Conservation (phyloP, 92 coral and sea anemone species). For the Hydrozoanthus gracilis region DNA sequence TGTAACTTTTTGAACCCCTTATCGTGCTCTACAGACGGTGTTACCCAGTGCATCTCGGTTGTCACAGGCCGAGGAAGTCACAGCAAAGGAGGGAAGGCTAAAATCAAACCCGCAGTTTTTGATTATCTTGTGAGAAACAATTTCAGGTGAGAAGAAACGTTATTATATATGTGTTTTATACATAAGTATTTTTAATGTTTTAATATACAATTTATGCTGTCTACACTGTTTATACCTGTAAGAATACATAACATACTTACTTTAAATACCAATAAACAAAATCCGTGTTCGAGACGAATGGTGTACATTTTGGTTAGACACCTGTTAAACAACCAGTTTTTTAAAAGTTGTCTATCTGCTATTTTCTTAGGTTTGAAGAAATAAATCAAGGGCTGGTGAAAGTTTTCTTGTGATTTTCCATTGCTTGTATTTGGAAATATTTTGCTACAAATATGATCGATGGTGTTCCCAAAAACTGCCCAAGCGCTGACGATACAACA, state of each 20-base stretch:
- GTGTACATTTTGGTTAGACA: too few relatives aligned
- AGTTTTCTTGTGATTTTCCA: constrained; percentile 19
- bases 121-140: constrained; percentile 79
- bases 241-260: too few relatives aligned
- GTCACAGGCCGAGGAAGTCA: constrained; percentile 94
- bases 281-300: too few relatives aligned
- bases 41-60: constrained; percentile 65
- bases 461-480: too few relatives aligned
- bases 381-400: constrained; percentile 18
- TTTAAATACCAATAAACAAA: too few relatives aligned
- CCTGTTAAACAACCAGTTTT: too few relatives aligned
- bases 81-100: constrained; percentile 91
- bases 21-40: neutral
- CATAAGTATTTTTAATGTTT: neutral
- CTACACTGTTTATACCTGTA: too few relatives aligned
- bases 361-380: constrained; percentile 18
- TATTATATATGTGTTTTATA: neutral
- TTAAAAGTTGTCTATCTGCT: neutral
- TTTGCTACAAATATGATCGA: neutral
- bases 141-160: constrained; percentile 69
- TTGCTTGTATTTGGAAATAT: neutral
- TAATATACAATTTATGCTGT: neutral
- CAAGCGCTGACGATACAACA: neutral
- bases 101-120: constrained; percentile 92
- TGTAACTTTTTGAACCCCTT: too few relatives aligned